Evolutionary conservation across 1,140 invertebrate species (phyloP).

Genomic region (Maniola jurtina): DNA sequence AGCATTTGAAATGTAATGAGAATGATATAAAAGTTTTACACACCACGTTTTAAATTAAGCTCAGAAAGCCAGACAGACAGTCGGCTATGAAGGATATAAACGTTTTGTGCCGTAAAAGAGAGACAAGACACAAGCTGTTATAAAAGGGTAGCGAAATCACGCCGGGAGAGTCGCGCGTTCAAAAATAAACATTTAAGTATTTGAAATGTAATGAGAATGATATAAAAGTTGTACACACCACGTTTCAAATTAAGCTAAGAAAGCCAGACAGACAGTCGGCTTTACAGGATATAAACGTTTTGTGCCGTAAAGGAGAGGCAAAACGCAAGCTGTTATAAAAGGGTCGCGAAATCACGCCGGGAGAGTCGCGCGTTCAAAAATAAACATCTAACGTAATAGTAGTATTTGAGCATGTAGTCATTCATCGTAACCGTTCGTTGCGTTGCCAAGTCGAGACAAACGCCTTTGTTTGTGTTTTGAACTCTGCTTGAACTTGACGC

Average conservation of each 20-base stretch:
- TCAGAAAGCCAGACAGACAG: background rate
- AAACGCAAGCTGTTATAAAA: constrained; percentile 3
- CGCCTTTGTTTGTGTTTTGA: background rate
- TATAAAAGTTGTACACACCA: too few relatives aligned
- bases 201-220: too few relatives aligned
- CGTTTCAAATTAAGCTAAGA: background rate
- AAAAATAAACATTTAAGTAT: too few relatives aligned
- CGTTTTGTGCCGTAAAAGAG: too few relatives aligned
- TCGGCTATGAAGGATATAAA: background rate
- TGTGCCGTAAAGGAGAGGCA: background rate
- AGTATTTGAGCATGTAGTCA: constrained; percentile 3
- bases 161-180: too few relatives aligned
- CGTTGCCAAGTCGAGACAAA: background rate
- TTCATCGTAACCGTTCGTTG: constrained; percentile 7
- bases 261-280: background rate
- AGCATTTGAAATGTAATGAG: too few relatives aligned
- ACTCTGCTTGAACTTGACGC: background rate
- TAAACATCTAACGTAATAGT: constrained; percentile 4
- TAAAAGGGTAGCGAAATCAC: constrained; percentile 4
- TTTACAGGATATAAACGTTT: background rate
- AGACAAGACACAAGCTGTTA: too few relatives aligned
- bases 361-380: constrained; percentile 3
- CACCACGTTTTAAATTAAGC: background rate
- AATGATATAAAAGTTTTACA: too few relatives aligned
- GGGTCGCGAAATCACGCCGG: constrained; percentile 3